Evolutionary conservation across 2,888 invertebrate genomes (phyloP), one percentile per base, ranked within the genome.

Genomic region (Ichneumoninae sp.): DNA sequence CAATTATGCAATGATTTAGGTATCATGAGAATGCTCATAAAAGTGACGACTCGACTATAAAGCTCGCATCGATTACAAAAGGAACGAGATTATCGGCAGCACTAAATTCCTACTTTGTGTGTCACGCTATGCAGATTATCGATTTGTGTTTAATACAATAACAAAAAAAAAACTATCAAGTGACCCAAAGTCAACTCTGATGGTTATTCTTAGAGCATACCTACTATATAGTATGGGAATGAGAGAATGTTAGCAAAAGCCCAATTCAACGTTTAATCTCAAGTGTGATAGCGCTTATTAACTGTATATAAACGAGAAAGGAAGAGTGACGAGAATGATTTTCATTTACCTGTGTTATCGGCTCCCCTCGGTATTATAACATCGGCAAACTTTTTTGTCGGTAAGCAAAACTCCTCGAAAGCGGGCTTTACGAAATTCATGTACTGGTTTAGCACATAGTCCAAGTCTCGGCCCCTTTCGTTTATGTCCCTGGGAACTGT

Each of bases 401-500:
- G 99, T 89, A 98, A 95, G 93, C 99, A 99, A 94, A 99, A 99
- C 94, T 99, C 99, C 93, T 99, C 99, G 94, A 99, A 99, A 2
- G 99, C 99, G n/a, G 99, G 99, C 94, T 99, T 99, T 1, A 99
- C 99, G 93, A 97, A 98, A 91, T 97, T 98, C 96, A 98, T 99
- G 94, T 99, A 99, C 93, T 99, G 99, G 91, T 97, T 97, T 44
- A 99, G 95, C 10, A 99, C 98, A 90, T 98, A 97, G 91, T 99
- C 98, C 92, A 99, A 94, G 93, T 98, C 98, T 57, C 99, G 95
- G 0, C 98, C 98, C 86, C 98, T 96, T 94, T 99, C 99, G 92
- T 97, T 97, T 73, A 98, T 99, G 93, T 99, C 99, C 83, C 99
- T 96, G 54, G 98, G 97, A 71, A 99, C 99, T 99, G 94, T 5